Conservation (phyloP, 92 coral and sea anemone species). For the Plumapathes pennacea region DNA sequence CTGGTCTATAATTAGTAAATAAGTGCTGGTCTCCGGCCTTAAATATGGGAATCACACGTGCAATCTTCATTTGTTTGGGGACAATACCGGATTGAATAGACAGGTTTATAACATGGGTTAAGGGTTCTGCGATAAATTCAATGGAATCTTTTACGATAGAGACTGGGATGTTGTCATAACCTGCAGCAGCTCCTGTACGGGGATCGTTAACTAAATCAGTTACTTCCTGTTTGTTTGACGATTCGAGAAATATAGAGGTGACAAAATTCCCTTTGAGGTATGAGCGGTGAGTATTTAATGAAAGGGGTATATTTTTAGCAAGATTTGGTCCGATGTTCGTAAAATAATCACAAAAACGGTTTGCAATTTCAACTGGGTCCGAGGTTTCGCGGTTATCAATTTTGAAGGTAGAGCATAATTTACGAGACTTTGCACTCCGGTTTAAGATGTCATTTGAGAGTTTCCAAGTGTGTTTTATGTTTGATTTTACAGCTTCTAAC, state of each 20-base stretch:
- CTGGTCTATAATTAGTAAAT: too few species aligned
- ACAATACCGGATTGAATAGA: conserved; percentile 19
- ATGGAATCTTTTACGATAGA: conserved; percentile 22
- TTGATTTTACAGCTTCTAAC: conserved; percentile 16
- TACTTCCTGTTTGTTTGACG: too few species aligned
- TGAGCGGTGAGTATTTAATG: too few species aligned
- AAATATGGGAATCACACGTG: too few species aligned
- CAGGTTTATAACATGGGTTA: conserved; percentile 16
- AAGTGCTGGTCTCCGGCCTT: too few species aligned
- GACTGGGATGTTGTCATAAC: conserved; percentile 36
- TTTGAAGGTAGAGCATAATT: conserved; percentile 26
- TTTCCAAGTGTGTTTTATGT: conserved; percentile 46
- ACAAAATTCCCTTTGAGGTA: too few species aligned
- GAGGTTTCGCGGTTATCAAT: conserved; percentile 31
- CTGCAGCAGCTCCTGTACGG: too few species aligned
- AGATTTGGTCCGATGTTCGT: conserved; percentile 40
- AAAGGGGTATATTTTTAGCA: conserved; percentile 39
- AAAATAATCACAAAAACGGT: conserved; percentile 48
- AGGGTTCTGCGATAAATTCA: conserved; percentile 17
- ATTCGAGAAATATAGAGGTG: too few species aligned
- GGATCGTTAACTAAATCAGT: too few species aligned
- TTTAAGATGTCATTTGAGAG: conserved; percentile 51
- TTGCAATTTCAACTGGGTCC: conserved; percentile 42
- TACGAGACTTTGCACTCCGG: conserved; percentile 9
- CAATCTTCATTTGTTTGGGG: conserved; percentile 19